Conservation (phyloP, 2,113 vertebrate species). For the Cettia cetti region DNA sequence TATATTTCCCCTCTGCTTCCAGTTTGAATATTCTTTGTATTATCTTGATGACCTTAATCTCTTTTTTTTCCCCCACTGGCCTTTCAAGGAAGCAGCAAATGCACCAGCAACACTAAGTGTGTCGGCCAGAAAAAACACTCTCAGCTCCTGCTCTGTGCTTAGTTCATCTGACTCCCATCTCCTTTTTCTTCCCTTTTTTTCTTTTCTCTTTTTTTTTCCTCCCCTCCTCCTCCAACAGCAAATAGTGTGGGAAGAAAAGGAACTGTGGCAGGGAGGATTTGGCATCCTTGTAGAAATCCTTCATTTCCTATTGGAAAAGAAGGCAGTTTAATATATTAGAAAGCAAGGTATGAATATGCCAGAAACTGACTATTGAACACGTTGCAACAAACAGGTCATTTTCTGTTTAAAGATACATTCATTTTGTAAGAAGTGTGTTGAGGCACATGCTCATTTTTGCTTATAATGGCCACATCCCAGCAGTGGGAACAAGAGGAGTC, state of each 20-base stretch:
- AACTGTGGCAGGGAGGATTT: background rate
- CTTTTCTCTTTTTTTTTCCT: background rate
- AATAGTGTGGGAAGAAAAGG: constrained; percentile 33
- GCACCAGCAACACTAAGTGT: constrained; percentile 22
- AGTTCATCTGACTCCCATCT: background rate
- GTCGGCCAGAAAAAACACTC: constrained; percentile 29
- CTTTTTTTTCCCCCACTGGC: constrained; percentile 3
- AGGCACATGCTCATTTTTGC: background rate
- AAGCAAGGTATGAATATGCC: constrained; percentile 23
- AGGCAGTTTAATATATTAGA: background rate
- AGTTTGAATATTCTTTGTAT: constrained; percentile 74
- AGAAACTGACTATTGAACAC: background rate
- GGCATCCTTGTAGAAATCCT: constrained; percentile 37
- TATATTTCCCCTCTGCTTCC: constrained; percentile 62
- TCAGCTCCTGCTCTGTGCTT: background rate
- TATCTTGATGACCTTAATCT: constrained; percentile 81
- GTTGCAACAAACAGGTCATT: background rate
- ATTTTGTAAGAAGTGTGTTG: background rate
- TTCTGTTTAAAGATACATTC: background rate
- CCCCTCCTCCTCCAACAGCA: background rate
- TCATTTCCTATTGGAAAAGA: constrained; percentile 50
- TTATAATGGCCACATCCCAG: background rate
- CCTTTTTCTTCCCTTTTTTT: background rate
- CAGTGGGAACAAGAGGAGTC: background rate
- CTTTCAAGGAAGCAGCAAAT: constrained; percentile 52